Evolutionary conservation across 2,888 invertebrate genomes (phyloP), one percentile per base, ranked within the genome.

Genomic region (Rotaria magnacalcarata): DNA sequence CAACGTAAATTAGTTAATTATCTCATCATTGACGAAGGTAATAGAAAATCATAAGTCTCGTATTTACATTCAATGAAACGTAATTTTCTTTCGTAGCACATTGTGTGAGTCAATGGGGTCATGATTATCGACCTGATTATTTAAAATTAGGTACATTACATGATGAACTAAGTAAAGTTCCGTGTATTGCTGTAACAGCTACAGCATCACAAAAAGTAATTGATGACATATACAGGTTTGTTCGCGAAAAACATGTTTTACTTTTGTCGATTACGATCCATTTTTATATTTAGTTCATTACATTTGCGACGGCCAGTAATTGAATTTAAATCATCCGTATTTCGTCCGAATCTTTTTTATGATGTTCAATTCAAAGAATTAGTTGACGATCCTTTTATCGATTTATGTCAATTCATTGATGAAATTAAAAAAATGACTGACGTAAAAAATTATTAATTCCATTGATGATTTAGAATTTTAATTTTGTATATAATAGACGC

Each of bases 61-160:
- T 34, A 34, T 34, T 34, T 34, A 34, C 34, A 34, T 34, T 34
- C 1, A 2, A 34, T 34, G 34, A 34, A 34, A 34, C 34, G 34
- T 34, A 34, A 34, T 34, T 84, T 4, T n/a, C 1, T 80, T 86
- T n/a, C 19, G 84, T 21, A 85, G 91, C 91, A 21, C 91, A 91
- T 87, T 91, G 91, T 89, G 96, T 99, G 0, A 96, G 96, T 89
- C 95, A 98, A 89, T 99, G 98, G 99, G 99, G 99, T 0, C 98
- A 98, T 92, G 97, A 98, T 91, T 99, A 99, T 87, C 88, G 92
- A 86, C 96, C 96, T 0, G 96, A 96, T 91, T 99, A 97, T 91
- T 92, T 97, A 43, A 95, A 96, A 91, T 92, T 99, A 47, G 96
- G 96, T 0, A 90, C 91, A 19, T 91, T 95, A 80, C 92, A 94